Evolutionary conservation across 2,113 vertebrate species (phyloP).

Genomic region (Macquaria australasica): DNA sequence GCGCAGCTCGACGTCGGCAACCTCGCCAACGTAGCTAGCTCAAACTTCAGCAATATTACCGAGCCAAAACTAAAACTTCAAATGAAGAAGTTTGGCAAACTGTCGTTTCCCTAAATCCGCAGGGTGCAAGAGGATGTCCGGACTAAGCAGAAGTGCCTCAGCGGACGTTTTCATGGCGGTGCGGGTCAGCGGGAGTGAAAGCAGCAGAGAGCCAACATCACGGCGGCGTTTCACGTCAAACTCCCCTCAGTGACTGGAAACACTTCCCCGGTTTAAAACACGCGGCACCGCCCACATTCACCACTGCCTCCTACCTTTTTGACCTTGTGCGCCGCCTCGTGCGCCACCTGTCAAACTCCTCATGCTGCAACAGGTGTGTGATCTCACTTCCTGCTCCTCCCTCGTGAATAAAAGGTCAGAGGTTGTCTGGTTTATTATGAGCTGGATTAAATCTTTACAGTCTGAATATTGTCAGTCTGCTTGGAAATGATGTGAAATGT

Average conservation of each 20-base stretch:
- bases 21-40: neutral
- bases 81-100: neutral
- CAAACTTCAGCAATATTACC: neutral
- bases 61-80: neutral
- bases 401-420: neutral
- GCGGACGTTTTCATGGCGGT: neutral
- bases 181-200: neutral
- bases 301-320: neutral
- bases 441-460: neutral
- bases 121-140: fast-evolving
- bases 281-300: no score
- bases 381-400: neutral
- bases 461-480: no score
- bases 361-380: neutral
- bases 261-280: no score
- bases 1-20: no score
- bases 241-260: no score
- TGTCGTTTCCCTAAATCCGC: neutral
- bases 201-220: neutral
- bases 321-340: neutral
- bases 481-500: no score
- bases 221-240: neutral
- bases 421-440: neutral
- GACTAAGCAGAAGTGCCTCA: neutral
- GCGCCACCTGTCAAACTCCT: neutral